Base-by-base conservation (phyloP, 2,888 invertebrate species). In the Patella ulyssiponensis region DNA sequence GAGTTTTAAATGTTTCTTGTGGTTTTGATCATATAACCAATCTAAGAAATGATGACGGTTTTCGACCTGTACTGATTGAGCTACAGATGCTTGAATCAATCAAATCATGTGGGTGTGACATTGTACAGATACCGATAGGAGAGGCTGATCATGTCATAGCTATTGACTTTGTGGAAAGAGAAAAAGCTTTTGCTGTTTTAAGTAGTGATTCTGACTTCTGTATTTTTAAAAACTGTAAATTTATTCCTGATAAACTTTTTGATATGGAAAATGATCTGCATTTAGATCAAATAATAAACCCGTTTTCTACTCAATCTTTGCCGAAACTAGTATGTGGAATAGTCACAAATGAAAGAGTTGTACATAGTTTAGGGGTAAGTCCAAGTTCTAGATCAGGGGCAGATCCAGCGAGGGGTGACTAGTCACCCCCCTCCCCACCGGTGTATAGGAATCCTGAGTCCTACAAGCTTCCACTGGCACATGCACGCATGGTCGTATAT, bases 121-220 rank as follows among this genome's bases (percentile, higher is more conserved):
- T 89, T n/a, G 82, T 88, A 33, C 86, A 86, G 72, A 77, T 71
- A 20, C 64, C 77, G 20, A 20, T 54, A 64, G 90, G 89, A 7
- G 91, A 91, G 76, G 91, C 91, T 4, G 91, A 91, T 78, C 79
- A 79, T 73, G 73, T 86, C 5, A 78, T 91, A 7, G 89, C 89
- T 4, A 82, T 85, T 77, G 86, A 85, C 71, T 78, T 91, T 51
- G 70, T 74, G 11, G 83, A 84, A 7, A 78, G 90, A 56, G 83
- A 83, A 12, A 86, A 87, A 70, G 91, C 90, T 2, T 89, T 79
- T 79, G 88, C 88, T 33, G 82, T 91, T 27, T 64, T 90, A 20
- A 88, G 88, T 74, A 90, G 90, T 81, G 91, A 91, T 77, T 87
- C 90, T 14, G 91, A 91, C 79, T 91, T 91, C 77, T 87, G 88